Evolutionary conservation across 2,113 vertebrate species (phyloP), one percentile per base, ranked within the genome.

Genomic region (Phylloscopus trochiloides): DNA sequence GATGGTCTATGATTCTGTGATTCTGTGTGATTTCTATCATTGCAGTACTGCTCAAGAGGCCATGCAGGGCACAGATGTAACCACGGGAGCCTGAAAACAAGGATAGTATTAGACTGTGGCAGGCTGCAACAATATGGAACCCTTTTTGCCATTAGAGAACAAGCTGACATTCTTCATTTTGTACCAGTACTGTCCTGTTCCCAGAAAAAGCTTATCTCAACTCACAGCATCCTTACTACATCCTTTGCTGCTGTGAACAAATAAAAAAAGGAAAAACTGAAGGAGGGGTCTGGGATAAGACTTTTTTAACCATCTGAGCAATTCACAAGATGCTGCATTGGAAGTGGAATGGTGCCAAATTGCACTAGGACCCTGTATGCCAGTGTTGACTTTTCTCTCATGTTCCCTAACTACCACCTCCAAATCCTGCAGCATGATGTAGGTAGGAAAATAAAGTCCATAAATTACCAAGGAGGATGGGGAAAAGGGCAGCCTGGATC

Each of bases 401-500:
- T 16, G 5, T 58, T 55, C 17, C 14, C 17, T 25, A 4, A 17
- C 32, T 32, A 14, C 17, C 40, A 59, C 62, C 52, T 87, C n/a
- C 24, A 86, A 81, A 48, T 38, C 17, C 45, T 89, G 50, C 73
- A 91, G 58, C 84, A 75, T 16, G 79, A n/a, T 55, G 20, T 26
- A 71, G 1, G 1, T 19, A 50, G 36, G 86, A 67, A 95, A 89
- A 90, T n/a, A 68, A 63, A 92, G 7, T 16, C 65, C 25, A 38
- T 61, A 65, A 92, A 89, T 82, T 91, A 89, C 5, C 25, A 65
- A 40, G 52, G 42, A 76, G 19, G 14, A 52, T 78, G 29, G 10
- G 59, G 36, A 25, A 91, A 96, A 94, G 57, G 73, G 59, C 52
- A 96, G 28, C 22, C 68, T 86, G 66, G 34, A 74, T 87, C 71